Evolutionary conservation across 2,797 vertebrate genomes (phyloP).

Genomic region (Avahi laniger): DNA sequence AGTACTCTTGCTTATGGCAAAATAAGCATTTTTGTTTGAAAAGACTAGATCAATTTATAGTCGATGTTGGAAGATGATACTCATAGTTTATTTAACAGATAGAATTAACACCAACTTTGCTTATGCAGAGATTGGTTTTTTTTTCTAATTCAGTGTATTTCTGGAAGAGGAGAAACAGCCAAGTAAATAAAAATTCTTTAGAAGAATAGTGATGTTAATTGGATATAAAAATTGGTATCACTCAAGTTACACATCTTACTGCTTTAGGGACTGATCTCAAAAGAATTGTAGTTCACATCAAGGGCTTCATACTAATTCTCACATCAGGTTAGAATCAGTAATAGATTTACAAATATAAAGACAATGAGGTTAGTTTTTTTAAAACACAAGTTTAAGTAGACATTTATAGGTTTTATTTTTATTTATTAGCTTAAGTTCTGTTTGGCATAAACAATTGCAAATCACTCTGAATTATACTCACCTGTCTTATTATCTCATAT

Average conservation of each 20-base stretch:
- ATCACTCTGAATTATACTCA: background rate
- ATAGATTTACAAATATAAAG: background rate
- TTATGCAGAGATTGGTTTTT: background rate
- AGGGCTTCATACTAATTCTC: background rate
- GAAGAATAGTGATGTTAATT: background rate
- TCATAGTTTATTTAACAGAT: background rate
- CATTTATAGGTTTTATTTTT: background rate
- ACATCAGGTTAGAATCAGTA: background rate
- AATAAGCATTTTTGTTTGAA: constrained; percentile 38
- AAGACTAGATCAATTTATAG: background rate
- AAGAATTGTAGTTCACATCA: background rate
- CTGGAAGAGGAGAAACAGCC: background rate
- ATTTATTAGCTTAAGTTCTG: background rate
- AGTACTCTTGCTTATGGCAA: background rate
- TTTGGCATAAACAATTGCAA: background rate
- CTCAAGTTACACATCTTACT: background rate
- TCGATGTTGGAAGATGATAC: background rate
- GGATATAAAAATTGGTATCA: background rate
- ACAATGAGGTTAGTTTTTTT: background rate
- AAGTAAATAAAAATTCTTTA: background rate
- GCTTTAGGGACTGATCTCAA: background rate
- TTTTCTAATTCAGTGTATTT: background rate
- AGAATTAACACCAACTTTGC: background rate
- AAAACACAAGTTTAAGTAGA: background rate
- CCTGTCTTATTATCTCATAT: background rate